Conservation (phyloP, 2,888 invertebrate species). For the Phania funesta region DNA sequence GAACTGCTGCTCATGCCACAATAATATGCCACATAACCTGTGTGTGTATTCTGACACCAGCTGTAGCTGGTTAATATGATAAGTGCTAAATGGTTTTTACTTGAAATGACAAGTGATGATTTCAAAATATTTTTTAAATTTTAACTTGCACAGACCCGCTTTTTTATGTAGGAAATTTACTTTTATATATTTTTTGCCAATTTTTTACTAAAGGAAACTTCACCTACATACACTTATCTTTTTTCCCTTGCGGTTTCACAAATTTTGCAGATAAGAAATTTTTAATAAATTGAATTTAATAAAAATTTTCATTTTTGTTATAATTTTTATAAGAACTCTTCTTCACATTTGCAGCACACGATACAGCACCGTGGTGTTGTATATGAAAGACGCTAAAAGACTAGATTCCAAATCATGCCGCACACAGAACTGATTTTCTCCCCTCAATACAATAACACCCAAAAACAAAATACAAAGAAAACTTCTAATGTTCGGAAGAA, state of each 20-base stretch:
- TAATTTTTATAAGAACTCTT: conserved; percentile 7
- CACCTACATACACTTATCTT: neutral
- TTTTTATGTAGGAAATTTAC: neutral
- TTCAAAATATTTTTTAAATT: conserved; percentile 1
- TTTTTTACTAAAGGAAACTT: neutral
- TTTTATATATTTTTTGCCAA: neutral
- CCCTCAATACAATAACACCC: conserved; percentile 26
- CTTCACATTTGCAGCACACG: conserved; percentile 65
- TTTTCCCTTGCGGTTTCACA: neutral
- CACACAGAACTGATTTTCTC: conserved; percentile 64
- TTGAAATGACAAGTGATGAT: conserved; percentile 48
- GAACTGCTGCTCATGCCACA: neutral
- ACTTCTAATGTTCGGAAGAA: conserved; percentile 21
- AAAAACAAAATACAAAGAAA: conserved; percentile 27
- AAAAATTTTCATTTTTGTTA: neutral
- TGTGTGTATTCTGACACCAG: conserved; percentile 37
- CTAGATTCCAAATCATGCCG: conserved; percentile 68
- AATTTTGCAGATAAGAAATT: neutral
- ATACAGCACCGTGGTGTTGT: conserved; percentile 68
- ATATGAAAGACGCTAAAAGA: conserved; percentile 69
- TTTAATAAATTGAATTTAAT: neutral
- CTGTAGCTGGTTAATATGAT: conserved; percentile 37
- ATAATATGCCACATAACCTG: conserved; percentile 14
- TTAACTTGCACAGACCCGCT: neutral
- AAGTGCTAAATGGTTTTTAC: conserved; percentile 58